phyloP scores from a whole-genome alignment of 2,888 invertebrate genomes.

The Habrosyne pyritoides region DNA sequence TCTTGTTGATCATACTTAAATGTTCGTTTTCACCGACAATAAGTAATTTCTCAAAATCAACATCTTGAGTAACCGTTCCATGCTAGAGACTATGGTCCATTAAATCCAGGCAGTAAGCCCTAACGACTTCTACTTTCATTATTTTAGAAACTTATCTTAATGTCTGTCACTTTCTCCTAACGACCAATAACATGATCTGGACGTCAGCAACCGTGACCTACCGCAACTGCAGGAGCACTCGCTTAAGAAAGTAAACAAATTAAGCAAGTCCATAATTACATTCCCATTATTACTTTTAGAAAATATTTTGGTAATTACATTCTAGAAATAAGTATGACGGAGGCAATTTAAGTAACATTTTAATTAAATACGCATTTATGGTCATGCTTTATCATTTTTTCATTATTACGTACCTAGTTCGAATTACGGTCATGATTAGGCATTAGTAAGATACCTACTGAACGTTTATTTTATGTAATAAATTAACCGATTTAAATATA shows the following conservation, averaged over 20 bases:
- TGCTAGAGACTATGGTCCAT: not conserved
- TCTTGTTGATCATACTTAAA: not conserved
- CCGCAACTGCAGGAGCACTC: slow-evolving; percentile 34
- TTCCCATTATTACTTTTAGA: slow-evolving; percentile 2
- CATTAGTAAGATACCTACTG: not conserved
- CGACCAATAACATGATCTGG: slow-evolving; percentile 35
- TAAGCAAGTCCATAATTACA: slow-evolving; percentile 11
- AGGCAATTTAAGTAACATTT: too few species aligned
- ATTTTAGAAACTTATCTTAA: slow-evolving; percentile 54
- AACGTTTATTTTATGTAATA: not conserved
- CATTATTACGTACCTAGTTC: not conserved
- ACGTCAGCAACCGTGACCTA: slow-evolving; percentile 60
- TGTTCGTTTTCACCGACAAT: not conserved
- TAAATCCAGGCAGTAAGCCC: slow-evolving; percentile 13
- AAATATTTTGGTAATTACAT: not conserved
- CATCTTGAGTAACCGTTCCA: slow-evolving; percentile 17
- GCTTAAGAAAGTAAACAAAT: slow-evolving; percentile 31
- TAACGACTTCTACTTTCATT: slow-evolving; percentile 45
- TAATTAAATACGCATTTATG: too few species aligned
- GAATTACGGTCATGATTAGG: not conserved
- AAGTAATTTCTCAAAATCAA: not conserved
- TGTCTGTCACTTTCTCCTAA: slow-evolving; percentile 53
- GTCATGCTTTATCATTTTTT: too few species aligned
- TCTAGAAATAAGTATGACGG: not conserved
- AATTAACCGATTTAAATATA: slow-evolving; percentile 2